phyloP scores from a whole-genome alignment of 2,797 vertebrate species.

The Rhinogobio ventralis region DNA sequence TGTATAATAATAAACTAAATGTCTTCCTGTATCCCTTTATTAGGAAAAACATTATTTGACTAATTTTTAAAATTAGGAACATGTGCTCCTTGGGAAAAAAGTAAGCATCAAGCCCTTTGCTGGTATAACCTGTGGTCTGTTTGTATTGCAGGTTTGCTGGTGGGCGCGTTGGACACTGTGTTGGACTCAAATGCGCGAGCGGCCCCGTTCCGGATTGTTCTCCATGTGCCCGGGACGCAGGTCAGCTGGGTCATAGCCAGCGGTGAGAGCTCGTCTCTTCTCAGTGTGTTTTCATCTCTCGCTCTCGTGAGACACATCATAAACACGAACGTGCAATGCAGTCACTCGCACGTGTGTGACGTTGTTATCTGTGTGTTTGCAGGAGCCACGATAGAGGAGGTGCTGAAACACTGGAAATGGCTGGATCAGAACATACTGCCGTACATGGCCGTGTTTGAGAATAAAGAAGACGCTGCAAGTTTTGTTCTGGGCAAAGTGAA shows the following conservation, averaged over 20 bases:
- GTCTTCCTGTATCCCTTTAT: no score
- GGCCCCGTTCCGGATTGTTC: conserved; percentile 92
- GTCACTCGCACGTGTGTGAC: neutral
- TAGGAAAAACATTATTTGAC: no score
- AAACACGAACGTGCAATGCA: neutral
- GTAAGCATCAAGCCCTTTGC: no score
- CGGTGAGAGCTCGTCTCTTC: conserved; percentile 77
- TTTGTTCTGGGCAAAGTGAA: conserved; percentile 97
- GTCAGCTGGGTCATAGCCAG: conserved; percentile 95
- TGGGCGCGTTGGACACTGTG: conserved; percentile 92
- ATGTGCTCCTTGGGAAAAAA: no score
- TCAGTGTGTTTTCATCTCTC: neutral
- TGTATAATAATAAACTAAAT: no score
- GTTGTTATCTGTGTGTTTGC: conserved; percentile 9
- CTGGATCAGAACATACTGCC: conserved; percentile 92
- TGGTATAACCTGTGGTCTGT: conserved; percentile 4
- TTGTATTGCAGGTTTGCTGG: conserved; percentile 85
- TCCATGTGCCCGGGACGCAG: conserved; percentile 92
- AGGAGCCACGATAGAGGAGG: conserved; percentile 92
- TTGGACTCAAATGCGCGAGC: conserved; percentile 93
- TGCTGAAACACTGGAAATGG: conserved; percentile 96
- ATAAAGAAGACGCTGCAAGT: conserved; percentile 91
- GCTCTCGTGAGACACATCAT: neutral
- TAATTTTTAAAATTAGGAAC: no score
- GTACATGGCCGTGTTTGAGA: conserved; percentile 95